Conservation (phyloP, 2,113 vertebrate species). For the Tapirus terrestris region DNA sequence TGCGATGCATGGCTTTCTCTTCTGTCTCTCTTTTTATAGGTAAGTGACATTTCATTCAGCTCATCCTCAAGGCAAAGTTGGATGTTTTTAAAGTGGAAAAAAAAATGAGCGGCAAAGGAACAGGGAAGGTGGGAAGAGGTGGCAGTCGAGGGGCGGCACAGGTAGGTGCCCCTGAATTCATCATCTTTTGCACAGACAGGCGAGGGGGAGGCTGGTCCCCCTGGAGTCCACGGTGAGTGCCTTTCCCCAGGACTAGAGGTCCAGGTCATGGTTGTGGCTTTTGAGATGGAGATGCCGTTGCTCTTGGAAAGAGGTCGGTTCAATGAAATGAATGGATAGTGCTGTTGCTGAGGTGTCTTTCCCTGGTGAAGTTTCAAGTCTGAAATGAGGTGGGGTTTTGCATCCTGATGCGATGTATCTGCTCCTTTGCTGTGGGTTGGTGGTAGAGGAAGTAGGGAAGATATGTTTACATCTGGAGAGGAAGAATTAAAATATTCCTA, state of each 20-base stretch:
- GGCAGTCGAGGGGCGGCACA: slow-evolving; percentile 65
- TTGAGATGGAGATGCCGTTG: neutral
- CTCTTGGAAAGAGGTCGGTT: neutral
- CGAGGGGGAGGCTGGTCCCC: neutral
- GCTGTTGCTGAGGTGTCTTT: neutral
- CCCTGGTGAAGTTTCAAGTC: neutral
- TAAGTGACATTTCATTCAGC: slow-evolving; percentile 87
- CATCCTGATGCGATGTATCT: fast-evolving
- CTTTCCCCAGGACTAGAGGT: neutral
- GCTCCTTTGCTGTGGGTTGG: neutral
- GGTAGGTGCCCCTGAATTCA: slow-evolving; percentile 77
- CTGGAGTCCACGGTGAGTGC: fast-evolving
- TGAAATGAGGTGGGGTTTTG: neutral
- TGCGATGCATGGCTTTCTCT: slow-evolving; percentile 77
- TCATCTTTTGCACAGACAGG: neutral
- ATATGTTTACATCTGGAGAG: neutral
- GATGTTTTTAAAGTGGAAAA: slow-evolving; percentile 80
- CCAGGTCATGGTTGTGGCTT: fast-evolving
- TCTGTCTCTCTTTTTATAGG: slow-evolving; percentile 81
- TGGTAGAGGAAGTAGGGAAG: neutral
- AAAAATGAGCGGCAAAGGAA: slow-evolving; percentile 54
- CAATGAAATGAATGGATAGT: fast-evolving
- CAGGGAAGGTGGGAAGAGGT: slow-evolving; percentile 73
- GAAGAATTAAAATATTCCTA: neutral
- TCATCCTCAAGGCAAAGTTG: slow-evolving; percentile 84